Evolutionary conservation across 2,888 invertebrate genomes (phyloP), one percentile per base, ranked within the genome.

Genomic region (Dryobota labecula): DNA sequence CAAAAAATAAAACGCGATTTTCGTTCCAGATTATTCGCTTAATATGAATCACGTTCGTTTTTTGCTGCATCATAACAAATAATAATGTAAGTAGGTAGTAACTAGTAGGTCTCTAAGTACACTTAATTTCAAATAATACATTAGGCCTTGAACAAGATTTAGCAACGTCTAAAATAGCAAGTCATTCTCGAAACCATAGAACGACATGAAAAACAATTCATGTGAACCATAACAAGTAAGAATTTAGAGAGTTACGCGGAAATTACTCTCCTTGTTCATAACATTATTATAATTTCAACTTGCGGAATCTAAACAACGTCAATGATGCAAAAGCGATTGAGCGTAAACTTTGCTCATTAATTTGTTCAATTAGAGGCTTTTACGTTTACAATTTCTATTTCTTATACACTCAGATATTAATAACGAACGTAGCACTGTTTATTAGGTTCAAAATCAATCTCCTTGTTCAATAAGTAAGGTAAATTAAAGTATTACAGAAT

Each of bases 181-280:
- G 41, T 47, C 3, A 36, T 54, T 56, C 27, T 20, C 20, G 61
- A 73, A 76, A 70, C 62, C 57, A 57, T 61, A 69, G 13, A 68
- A 54, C 3, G 24, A 15, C 24, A 15, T 60, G n/a, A 43, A 53
- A 60, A 63, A 56, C 51, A 47, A 30, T 65, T 47, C 36, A 30
- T 63, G 58, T 64, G 47, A 75, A 79, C 67, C 66, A 49, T 57
- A 71, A 54, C 56, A 72, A 71, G 70, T 71, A 69, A 76, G 58
- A 76, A 76, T 79, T 78, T 83, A 85, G 82, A 85, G 82, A 86
- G 82, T 70, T 64, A 66, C 72, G 57, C 60, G 75, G 75, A 76
- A 83, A 77, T 82, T 63, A 76, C 62, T 76, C 58, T 38, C 60
- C 66, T 62, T 67, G 73, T 61, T 72, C 79, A 83, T 82, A 78